phyloP scores from a whole-genome alignment of 2,797 vertebrate species.

The Acrocephalus scirpaceus region DNA sequence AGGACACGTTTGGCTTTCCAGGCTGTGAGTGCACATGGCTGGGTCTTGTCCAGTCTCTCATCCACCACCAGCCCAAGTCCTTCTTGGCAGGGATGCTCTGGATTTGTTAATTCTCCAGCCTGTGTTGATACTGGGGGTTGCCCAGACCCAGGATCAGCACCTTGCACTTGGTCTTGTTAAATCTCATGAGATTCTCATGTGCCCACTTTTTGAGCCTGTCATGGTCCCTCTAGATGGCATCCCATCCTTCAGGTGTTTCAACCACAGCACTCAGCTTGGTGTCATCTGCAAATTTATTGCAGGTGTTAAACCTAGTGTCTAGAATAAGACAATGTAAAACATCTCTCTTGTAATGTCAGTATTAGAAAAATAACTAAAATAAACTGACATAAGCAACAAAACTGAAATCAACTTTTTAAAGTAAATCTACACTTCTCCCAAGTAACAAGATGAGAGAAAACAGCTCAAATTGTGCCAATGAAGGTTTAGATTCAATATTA shows the following conservation, averaged over 20 bases:
- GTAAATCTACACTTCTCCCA: background rate
- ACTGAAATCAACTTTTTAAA: background rate
- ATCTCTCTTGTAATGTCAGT: background rate
- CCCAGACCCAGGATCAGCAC: background rate
- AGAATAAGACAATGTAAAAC: background rate
- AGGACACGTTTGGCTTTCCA: fast-evolving
- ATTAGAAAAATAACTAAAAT: background rate
- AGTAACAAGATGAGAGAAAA: background rate
- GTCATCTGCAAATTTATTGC: background rate
- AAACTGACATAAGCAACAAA: background rate
- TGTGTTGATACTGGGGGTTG: background rate
- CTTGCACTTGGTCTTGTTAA: background rate
- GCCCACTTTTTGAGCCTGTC: no score
- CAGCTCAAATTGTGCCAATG: background rate
- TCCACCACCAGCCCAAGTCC: background rate
- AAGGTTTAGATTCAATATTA: background rate
- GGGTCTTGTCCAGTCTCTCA: background rate
- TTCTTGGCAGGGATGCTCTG: background rate
- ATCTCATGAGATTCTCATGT: fast-evolving
- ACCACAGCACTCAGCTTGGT: background rate
- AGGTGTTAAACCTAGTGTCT: background rate
- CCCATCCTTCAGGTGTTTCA: background rate
- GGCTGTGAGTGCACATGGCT: no score
- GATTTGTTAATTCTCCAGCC: background rate
- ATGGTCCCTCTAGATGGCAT: background rate